Evolutionary conservation across 2,888 invertebrate genomes (phyloP), one percentile per base, ranked within the genome.

Genomic region (Diaprepes abbreviatus): DNA sequence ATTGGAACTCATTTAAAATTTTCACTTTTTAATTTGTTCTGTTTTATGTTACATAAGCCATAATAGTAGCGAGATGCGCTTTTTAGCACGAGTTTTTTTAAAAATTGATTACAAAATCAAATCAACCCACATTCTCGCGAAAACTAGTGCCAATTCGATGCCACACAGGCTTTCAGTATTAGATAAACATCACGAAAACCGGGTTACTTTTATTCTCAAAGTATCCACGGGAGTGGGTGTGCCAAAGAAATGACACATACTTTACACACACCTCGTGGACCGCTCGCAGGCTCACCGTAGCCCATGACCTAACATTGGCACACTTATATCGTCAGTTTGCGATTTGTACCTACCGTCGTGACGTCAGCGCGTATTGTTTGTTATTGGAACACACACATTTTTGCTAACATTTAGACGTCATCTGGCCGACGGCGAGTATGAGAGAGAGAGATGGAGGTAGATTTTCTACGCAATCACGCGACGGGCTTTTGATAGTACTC

Each of bases 281-380:
- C 54, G 67, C 12, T 24, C 16, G 52, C 62, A 36, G 62, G 10
- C 62, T 40, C 52, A 21, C 28, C 28, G 64, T 59, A 54, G 70
- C 52, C 68, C 69, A 67, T 72, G 73, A 73, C 74, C 74, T 75
- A 73, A 75, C 76, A 76, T 76, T 76, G 76, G 73, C 76, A 75
- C 60, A 76, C 73, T 74, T 75, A 12, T 60, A 63, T 43, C 54
- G 58, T 67, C 58, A 64, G 64, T 60, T 71, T 21, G 60, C 63
- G 63, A 67, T 67, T 54, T 57, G 24, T 52, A 52, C 38, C 55
- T 66, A 31, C 55, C 36, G 59, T 24, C 19, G n/a, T 67, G 60
- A 67, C 67, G 67, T 67, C 67, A 67, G 28, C 43, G n/a, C 17
- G 55, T 43, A 52, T 52, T 33, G 50, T 16, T 59, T 24, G 43